These are phyloP conservation scores for Xestoiulus laeticollis DNA, from an alignment of 2,888 invertebrate genomes.

Conservation along the genomic window DNA sequence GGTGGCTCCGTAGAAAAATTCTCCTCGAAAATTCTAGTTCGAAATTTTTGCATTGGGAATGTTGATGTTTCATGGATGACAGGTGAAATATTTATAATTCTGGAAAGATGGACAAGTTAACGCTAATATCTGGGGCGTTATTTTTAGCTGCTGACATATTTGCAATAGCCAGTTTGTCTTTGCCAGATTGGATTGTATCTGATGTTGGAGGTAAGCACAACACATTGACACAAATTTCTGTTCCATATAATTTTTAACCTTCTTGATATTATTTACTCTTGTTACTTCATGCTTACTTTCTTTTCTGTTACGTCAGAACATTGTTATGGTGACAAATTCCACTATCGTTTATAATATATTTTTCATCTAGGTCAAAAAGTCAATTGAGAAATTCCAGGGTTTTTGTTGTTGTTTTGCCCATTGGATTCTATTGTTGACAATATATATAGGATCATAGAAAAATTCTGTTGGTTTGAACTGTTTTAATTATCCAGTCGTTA, in stretches of 20 bases:
- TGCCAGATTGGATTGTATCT: constrained; percentile 97
- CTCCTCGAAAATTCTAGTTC: too few relatives aligned
- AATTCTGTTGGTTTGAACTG: too few relatives aligned
- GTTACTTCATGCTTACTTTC: background rate
- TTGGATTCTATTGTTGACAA: too few relatives aligned
- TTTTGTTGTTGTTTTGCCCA: too few relatives aligned
- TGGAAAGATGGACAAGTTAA: constrained; percentile 84
- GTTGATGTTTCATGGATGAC: background rate
- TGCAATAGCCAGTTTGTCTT: constrained; percentile 89
- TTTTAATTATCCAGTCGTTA: too few relatives aligned
- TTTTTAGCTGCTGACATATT: constrained; percentile 94
- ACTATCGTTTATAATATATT: background rate
- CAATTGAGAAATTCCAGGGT: background rate
- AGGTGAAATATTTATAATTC: background rate
- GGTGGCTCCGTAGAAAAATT: background rate
- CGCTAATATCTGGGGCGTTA: constrained; percentile 87
- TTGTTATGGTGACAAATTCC: background rate
- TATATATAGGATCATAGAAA: too few relatives aligned
- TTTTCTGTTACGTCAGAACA: background rate
- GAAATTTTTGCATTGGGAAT: too few relatives aligned
- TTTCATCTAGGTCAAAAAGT: background rate
- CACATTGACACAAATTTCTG: background rate
- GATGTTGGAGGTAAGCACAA: constrained; percentile 83
- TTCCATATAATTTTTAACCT: background rate
- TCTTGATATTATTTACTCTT: background rate